phyloP scores from a whole-genome alignment of 2,888 invertebrate genomes.

The Agelastica alni region DNA sequence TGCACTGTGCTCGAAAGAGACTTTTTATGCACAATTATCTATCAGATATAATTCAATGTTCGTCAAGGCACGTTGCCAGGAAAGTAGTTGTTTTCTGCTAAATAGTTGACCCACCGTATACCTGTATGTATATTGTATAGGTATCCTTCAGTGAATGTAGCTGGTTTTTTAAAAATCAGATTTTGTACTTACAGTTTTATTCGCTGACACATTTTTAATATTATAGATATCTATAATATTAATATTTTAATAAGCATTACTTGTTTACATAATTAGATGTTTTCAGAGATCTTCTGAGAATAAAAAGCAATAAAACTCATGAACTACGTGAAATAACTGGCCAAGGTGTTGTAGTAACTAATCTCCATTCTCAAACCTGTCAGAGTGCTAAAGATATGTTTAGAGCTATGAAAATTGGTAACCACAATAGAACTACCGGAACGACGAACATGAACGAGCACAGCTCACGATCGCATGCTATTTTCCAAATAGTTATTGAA shows the following conservation, averaged over 20 bases:
- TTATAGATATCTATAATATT: too few species aligned
- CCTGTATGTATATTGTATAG: too few species aligned
- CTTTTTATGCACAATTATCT: too few species aligned
- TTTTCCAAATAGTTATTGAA: conserved; percentile 97
- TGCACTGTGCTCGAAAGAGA: too few species aligned
- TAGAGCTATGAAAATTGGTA: conserved; percentile 90
- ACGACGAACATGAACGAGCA: conserved; percentile 78
- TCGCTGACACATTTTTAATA: too few species aligned
- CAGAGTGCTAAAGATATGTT: conserved; percentile 93
- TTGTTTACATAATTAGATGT: conserved; percentile 3
- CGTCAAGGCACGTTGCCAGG: too few species aligned
- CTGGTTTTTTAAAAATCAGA: too few species aligned
- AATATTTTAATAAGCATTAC: neutral
- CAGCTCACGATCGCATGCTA: conserved; percentile 96
- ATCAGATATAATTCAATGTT: too few species aligned
- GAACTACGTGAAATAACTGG: conserved; percentile 70
- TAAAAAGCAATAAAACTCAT: conserved; percentile 59
- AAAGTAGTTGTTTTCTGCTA: too few species aligned
- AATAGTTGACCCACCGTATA: too few species aligned
- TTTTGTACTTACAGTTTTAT: too few species aligned
- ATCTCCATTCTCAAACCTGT: conserved; percentile 92
- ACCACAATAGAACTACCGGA: conserved; percentile 92
- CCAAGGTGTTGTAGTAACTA: conserved; percentile 91
- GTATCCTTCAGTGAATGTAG: too few species aligned
- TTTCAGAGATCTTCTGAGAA: conserved; percentile 70